Evolutionary conservation across 2,888 invertebrate species (phyloP), one percentile per base, ranked within the genome.

Genomic region (Bellardia bayeri): DNA sequence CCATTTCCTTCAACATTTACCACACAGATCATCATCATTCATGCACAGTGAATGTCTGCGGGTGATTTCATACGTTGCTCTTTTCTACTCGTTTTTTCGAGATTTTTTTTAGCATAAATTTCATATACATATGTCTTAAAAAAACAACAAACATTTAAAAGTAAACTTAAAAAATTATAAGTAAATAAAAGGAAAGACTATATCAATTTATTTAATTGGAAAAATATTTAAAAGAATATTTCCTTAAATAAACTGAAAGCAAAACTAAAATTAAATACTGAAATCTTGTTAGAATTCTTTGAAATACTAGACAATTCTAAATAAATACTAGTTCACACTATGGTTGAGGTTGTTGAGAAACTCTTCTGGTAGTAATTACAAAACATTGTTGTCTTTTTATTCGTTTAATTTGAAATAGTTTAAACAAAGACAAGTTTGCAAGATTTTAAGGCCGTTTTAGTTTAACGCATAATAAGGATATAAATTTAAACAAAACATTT

Each of bases 1-100:
- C 49, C 72, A 54, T 37, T 42, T 33, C 23, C 3, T n/a, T 14
- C 66, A 61, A 11, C 11, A 56, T 45, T 13, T 45, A 51, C 23
- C 16, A 30, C 16, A 30, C 68, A 83, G 69, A 78, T 72, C 74
- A 74, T 72, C 74, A 74, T 80, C 58, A 66, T 79, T 79, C 56
- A 66, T 42, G 58, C 61, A 61, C 68, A 75, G 63, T 33, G 42
- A 75, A 80, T 80, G 51, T 68, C 79, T 84, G 79, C 80, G 85
- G 63, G 68, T 85, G 85, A 80, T 75, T 75, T 75, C 23, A 40
- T 58, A 13, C n/a, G 58, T 58, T 72, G 42, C 40, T 40, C 3
- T 51, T 64, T 54, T 30, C 45, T 13, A 13, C 13, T 45, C 7
- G 6, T 30, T 30, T 51, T 16, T 33, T 66, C 51, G 49, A 14